phyloP scores from a whole-genome alignment of 1,140 invertebrate species.

The Pseudomyrmex dendroicus region DNA sequence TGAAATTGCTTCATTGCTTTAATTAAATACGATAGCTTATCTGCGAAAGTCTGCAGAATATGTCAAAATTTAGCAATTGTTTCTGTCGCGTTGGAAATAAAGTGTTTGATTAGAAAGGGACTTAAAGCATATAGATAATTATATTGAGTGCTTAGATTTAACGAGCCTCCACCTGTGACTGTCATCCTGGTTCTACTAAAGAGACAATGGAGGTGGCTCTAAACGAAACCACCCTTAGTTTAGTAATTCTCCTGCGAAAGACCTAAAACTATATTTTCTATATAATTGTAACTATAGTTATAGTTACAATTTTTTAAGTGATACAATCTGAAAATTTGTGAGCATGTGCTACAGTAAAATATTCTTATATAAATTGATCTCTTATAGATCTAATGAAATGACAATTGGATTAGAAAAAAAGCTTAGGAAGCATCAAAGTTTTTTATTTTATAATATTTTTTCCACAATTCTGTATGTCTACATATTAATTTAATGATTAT shows the following conservation, averaged over 20 bases:
- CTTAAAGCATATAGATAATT: conserved; percentile 12
- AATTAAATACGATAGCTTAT: neutral
- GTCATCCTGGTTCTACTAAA: conserved; percentile 79
- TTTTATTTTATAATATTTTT: too few relatives aligned
- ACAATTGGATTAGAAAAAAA: too few relatives aligned
- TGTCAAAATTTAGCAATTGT: neutral
- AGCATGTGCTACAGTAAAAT: too few relatives aligned
- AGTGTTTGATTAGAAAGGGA: neutral
- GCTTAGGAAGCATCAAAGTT: too few relatives aligned
- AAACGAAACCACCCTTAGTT: conserved; percentile 78
- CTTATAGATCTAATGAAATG: too few relatives aligned
- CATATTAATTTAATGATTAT: too few relatives aligned
- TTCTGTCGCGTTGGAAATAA: neutral
- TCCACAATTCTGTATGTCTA: too few relatives aligned
- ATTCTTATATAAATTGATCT: too few relatives aligned
- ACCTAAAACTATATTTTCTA: too few relatives aligned
- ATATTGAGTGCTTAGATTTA: conserved; percentile 53
- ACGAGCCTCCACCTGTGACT: conserved; percentile 77
- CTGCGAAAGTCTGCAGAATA: neutral
- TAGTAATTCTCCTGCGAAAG: conserved; percentile 50
- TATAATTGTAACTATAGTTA: too few relatives aligned
- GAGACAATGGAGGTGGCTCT: conserved; percentile 82
- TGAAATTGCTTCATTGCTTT: neutral
- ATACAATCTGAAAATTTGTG: too few relatives aligned
- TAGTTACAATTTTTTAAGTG: too few relatives aligned